Evolutionary conservation across 2,888 invertebrate species (phyloP).

Genomic region (Lacanobia oleracea): DNA sequence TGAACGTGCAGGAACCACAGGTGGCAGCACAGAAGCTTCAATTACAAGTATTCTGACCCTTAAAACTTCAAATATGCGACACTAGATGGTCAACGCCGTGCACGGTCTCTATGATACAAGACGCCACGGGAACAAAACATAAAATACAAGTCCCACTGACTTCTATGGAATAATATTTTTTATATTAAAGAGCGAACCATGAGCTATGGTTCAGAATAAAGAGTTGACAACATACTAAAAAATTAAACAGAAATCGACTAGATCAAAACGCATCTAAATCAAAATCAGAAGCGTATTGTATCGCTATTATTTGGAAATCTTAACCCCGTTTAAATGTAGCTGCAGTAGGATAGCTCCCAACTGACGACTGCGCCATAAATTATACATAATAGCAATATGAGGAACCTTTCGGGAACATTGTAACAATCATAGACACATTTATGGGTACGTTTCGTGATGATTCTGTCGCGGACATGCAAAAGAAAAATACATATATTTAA

Average conservation of each 20-base stretch:
- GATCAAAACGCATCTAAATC: not conserved
- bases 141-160: no score
- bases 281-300: not conserved
- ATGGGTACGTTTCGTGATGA: not conserved
- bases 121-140: no score
- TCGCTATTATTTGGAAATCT: conserved; percentile 14
- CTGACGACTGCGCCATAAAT: conserved; percentile 57
- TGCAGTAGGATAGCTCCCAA: conserved; percentile 22
- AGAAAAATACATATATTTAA: not conserved
- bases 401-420: conserved; percentile 38
- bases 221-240: no score
- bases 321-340: conserved; percentile 34
- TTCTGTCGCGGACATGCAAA: conserved; percentile 2
- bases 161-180: no score
- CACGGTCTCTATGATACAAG: no score
- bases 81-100: no score
- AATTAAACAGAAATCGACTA: not conserved
- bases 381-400: conserved; percentile 62
- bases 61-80: no score
- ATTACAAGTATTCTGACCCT: no score
- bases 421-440: conserved; percentile 5
- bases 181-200: no score
- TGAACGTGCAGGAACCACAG: no score
- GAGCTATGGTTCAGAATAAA: no score
- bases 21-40: no score